Base-by-base conservation (phyloP, 2,888 invertebrate genomes). In the Melieria crassipennis region DNA sequence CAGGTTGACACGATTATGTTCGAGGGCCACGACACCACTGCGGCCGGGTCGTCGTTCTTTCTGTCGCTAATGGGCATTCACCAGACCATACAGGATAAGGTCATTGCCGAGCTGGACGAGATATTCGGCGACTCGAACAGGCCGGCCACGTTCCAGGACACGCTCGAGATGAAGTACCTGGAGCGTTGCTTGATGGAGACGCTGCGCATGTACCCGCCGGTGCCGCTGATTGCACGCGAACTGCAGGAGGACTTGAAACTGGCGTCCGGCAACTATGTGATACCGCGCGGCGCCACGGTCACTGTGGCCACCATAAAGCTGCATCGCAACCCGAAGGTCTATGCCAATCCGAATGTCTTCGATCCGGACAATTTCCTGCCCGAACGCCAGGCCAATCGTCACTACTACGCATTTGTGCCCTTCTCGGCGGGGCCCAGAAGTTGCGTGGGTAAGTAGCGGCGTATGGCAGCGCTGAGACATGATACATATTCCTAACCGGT, bases 1-100 rank as follows among this genome's bases (percentile, higher is more conserved):
- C 93, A 94, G 89, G 94, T 94, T 0, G 92, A 94, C 82, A 94
- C 94, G 0, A 94, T 94, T 78, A 94, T 94, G 94, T 94, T 94
- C 84, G 93, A 96, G 90, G 94, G 93, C 58, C 94, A 94, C 83
- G 94, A 94, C 79, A 94, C 94, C 3, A 94, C 94, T 4, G 93
- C 94, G 4, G 93, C 94, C 45, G 94, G 92, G 10, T 93, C 93
- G 78, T 94, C 94, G 81, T 94, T 94, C 88, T 92, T 92, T 83
- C 87, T 94, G n/a, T 93, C 92, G 55, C 84, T 93, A 79, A 91
- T 94, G 89, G 94, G 93, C 70, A 88, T 91, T 73, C 92, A 93
- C 84, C 91, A 91, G 80, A 88, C 92, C 70, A 90, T 93, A 77
- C 94, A 94, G 86, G 85, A 91, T 75, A 91, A 91, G 80, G 92